Conservation (phyloP, 2,113 vertebrate genomes). For the Emydocephalus ijimae region DNA sequence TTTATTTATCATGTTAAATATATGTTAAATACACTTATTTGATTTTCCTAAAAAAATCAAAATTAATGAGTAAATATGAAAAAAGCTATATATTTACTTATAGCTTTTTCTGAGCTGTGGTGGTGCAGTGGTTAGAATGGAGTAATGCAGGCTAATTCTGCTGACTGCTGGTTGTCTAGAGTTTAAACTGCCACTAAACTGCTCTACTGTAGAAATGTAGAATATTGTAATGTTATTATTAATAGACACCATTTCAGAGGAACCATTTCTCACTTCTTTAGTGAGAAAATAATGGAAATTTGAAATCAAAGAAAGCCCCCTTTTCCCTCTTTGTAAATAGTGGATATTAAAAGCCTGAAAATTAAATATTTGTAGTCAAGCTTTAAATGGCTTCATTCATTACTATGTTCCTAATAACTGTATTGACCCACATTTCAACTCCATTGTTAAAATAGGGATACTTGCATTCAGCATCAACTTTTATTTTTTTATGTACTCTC, state of each 20-base stretch:
- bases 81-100: slow-evolving; percentile 38
- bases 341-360: neutral
- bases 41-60: slow-evolving; percentile 29
- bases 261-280: neutral
- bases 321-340: neutral
- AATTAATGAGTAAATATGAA: slow-evolving; percentile 44
- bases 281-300: neutral
- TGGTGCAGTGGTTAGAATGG: too few species aligned
- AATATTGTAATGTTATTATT: neutral
- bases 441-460: neutral
- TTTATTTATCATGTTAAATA: slow-evolving; percentile 63
- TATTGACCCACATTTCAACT: neutral
- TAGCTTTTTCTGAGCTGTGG: neutral
- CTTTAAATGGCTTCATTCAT: neutral
- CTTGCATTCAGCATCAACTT: neutral
- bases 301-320: neutral
- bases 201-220: neutral
- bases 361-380: neutral
- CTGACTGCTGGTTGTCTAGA: neutral
- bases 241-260: neutral
- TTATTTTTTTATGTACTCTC: neutral
- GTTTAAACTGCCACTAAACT: neutral
- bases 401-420: neutral
- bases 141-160: too few species aligned
- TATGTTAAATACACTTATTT: slow-evolving; percentile 65